Conservation (phyloP, 1,140 invertebrate species). For the Heliconius hewitsoni region DNA sequence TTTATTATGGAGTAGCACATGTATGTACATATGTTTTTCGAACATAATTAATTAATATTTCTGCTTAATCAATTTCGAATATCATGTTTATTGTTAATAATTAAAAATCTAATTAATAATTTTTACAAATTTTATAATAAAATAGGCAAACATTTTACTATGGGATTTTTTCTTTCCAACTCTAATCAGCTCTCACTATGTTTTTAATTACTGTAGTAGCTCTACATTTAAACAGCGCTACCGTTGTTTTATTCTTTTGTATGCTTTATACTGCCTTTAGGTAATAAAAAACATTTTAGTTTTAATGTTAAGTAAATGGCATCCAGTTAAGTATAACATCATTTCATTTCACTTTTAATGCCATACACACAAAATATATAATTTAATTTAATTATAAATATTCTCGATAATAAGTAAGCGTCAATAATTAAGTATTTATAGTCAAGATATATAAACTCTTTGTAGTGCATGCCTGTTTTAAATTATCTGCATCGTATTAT, state of each 20-base stretch:
- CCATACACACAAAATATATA: constrained; percentile 10
- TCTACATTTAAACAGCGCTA: not conserved
- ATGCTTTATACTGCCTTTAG: not conserved
- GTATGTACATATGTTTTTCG: not conserved
- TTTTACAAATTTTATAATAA: not conserved
- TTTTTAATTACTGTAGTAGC: constrained; percentile 15
- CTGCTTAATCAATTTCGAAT: not conserved
- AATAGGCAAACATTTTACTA: not conserved
- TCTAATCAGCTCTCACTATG: constrained; percentile 6
- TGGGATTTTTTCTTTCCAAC: not conserved
- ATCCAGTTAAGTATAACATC: not conserved
- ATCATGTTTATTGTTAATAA: not conserved
- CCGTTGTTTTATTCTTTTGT: constrained; percentile 6
- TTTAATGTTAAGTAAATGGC: not conserved
- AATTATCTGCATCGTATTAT: not conserved
- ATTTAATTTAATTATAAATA: not conserved
- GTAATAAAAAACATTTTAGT: not conserved
- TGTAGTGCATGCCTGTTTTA: not conserved
- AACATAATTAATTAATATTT: not conserved
- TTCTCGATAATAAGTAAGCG: too few species aligned
- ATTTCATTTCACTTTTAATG: not conserved
- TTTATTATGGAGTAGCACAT: not conserved
- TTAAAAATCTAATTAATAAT: too few species aligned
- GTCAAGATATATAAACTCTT: not conserved
- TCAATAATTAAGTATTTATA: too few species aligned